Conservation (phyloP, 2,888 invertebrate species). For the Tortrix viridana region DNA sequence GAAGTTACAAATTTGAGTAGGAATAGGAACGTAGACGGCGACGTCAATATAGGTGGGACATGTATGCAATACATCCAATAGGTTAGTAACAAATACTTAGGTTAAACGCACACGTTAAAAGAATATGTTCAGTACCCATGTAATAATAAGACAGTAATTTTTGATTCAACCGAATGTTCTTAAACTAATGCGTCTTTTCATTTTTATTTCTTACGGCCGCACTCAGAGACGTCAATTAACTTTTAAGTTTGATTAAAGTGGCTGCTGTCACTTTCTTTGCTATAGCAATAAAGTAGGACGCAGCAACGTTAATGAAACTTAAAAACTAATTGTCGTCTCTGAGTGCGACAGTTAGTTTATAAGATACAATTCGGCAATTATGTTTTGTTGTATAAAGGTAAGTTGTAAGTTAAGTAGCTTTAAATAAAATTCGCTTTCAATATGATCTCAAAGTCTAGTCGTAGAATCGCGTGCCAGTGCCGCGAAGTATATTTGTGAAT, state of each 20-base stretch:
- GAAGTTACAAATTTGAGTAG: slow-evolving; percentile 81
- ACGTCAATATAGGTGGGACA: slow-evolving; percentile 74
- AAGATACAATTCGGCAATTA: not conserved
- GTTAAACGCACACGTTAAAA: slow-evolving; percentile 29
- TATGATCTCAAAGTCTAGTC: slow-evolving; percentile 51
- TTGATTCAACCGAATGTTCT: not conserved
- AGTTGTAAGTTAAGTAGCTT: slow-evolving; percentile 14
- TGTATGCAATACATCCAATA: slow-evolving; percentile 70
- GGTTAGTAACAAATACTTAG: slow-evolving; percentile 20
- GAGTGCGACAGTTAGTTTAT: too few relatives aligned
- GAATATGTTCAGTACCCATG: slow-evolving; percentile 12
- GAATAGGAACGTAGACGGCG: slow-evolving; percentile 63
- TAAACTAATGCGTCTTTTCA: slow-evolving; percentile 8
- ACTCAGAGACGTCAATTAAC: too few relatives aligned
- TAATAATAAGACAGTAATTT: not conserved
- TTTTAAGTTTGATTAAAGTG: too few relatives aligned
- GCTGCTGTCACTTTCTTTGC: too few relatives aligned
- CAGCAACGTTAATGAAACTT: too few relatives aligned
- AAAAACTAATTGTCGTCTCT: too few relatives aligned
- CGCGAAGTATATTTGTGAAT: not conserved
- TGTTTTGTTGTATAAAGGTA: slow-evolving; percentile 6
- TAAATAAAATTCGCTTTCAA: slow-evolving; percentile 47
- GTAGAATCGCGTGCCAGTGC: slow-evolving; percentile 26
- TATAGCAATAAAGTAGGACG: too few relatives aligned
- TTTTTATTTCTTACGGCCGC: too few relatives aligned